phyloP scores from a whole-genome alignment of 2,113 vertebrate genomes.

The Rhinogobius similis region DNA sequence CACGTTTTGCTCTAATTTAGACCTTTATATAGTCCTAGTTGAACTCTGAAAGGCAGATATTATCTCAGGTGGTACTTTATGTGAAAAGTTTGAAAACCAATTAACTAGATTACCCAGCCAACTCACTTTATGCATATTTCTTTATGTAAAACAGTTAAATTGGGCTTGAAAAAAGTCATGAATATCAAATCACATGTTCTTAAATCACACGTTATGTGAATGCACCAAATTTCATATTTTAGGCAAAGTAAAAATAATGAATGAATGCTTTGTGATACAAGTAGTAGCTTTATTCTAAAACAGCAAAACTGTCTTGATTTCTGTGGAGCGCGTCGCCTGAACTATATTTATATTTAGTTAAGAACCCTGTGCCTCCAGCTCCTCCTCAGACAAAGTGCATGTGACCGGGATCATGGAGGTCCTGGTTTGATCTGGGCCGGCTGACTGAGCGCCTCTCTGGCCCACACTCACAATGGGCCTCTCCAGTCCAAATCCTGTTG shows the following conservation, averaged over 20 bases:
- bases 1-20: no score
- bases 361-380: neutral
- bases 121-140: no score
- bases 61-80: no score
- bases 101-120: no score
- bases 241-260: no score
- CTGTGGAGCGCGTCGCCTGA: neutral
- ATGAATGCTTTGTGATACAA: neutral
- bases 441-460: constrained; percentile 25
- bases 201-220: no score
- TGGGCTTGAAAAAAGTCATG: no score
- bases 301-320: neutral
- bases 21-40: no score
- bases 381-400: constrained; percentile 46
- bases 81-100: no score
- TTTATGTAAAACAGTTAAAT: no score
- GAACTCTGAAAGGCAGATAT: no score
- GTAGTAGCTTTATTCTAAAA: neutral
- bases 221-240: no score
- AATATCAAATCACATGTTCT: neutral
- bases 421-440: constrained; percentile 37
- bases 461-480: constrained; percentile 61
- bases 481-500: constrained; percentile 69
- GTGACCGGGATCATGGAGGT: constrained; percentile 66
- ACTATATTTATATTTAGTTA: constrained; percentile 33